These are phyloP conservation scores for Akabosia matsudoensis DNA, from an alignment of 1,140 invertebrate species.

Conservation along the genomic window DNA sequence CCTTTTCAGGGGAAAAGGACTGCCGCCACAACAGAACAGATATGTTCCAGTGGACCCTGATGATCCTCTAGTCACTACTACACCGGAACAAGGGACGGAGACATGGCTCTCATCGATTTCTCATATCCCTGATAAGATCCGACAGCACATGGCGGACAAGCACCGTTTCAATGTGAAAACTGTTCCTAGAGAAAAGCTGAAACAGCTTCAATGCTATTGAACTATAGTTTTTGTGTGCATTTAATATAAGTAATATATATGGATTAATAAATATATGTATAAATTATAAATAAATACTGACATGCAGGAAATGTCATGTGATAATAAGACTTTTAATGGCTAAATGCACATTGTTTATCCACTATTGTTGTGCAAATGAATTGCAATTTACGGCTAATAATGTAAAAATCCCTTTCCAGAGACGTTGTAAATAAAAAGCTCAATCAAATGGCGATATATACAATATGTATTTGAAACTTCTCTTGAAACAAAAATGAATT, in stretches of 20 bases:
- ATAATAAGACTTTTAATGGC: no score
- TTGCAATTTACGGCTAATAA: no score
- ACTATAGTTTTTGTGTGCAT: neutral
- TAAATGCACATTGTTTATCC: no score
- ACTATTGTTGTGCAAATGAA: no score
- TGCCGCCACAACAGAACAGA: neutral
- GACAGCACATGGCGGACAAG: slow-evolving; percentile 33
- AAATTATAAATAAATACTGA: neutral
- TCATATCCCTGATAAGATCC: slow-evolving; percentile 25
- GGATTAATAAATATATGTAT: neutral
- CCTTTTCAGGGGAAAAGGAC: neutral
- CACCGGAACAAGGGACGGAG: neutral
- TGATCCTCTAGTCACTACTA: neutral
- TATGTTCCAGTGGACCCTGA: neutral
- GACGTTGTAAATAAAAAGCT: no score
- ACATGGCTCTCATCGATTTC: slow-evolving; percentile 1
- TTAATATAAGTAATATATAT: neutral
- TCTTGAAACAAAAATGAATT: no score
- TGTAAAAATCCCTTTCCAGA: no score
- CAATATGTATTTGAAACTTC: no score
- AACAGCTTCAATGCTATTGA: slow-evolving; percentile 83
- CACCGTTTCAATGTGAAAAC: slow-evolving; percentile 61
- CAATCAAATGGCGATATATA: no score
- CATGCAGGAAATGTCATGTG: neutral
- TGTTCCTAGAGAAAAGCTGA: slow-evolving; percentile 77